phyloP scores from a whole-genome alignment of 2,113 vertebrate species.

The Atractosteus spatula region DNA sequence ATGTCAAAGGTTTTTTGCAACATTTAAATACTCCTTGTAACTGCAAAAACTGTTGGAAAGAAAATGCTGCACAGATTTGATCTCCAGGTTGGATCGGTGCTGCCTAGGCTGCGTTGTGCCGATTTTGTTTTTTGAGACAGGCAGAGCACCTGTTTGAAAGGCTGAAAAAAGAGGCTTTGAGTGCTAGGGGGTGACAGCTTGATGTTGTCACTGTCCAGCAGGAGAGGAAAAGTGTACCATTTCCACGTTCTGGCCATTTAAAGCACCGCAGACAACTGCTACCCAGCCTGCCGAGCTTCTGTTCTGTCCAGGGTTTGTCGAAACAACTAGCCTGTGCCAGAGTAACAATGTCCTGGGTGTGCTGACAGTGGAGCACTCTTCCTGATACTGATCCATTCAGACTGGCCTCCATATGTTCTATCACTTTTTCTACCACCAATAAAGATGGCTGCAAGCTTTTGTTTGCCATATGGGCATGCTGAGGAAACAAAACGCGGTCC shows the following conservation, averaged over 20 bases:
- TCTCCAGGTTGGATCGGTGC: background rate
- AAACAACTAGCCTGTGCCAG: background rate
- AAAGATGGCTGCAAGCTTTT: background rate
- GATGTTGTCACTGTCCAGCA: background rate
- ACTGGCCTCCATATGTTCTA: constrained; percentile 9
- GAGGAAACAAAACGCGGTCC: background rate
- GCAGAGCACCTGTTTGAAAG: background rate
- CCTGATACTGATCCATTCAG: constrained; percentile 4
- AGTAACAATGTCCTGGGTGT: background rate
- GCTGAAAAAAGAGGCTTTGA: constrained; percentile 10
- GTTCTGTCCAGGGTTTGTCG: no score
- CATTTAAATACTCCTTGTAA: background rate
- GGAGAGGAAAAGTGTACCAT: no score
- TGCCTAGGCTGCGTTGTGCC: background rate
- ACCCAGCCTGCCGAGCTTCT: background rate
- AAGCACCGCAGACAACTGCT: background rate
- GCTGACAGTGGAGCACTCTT: background rate
- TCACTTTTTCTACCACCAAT: background rate
- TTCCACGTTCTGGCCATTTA: background rate
- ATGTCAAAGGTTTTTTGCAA: no score
- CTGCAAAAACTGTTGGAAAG: background rate
- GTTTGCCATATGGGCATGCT: background rate
- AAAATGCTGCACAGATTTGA: background rate
- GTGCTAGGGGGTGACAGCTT: background rate
- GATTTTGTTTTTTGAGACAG: background rate